A percentile compares a stretch with the other conserved stretches of the same genome.
phyloP scores from a whole-genome alignment of 2,888 invertebrate genomes.

The Epistrophella euchroma region DNA sequence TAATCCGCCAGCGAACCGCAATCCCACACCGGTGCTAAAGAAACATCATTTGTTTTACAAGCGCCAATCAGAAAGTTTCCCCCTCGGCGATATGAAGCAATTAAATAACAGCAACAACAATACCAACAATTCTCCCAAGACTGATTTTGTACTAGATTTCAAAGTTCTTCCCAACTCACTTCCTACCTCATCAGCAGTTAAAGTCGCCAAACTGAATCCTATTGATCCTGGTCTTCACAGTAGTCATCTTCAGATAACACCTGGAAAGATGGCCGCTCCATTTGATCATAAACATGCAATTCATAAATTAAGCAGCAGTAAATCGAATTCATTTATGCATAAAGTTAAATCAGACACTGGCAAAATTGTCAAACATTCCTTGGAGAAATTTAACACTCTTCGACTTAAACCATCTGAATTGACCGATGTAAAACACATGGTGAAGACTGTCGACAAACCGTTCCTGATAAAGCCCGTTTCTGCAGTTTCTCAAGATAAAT shows the following conservation, averaged over 20 bases:
- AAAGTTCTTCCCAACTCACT: constrained; percentile 66
- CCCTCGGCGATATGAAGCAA: constrained; percentile 79
- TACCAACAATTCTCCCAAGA: constrained; percentile 54
- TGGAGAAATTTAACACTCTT: constrained; percentile 78
- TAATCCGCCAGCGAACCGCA: constrained; percentile 57
- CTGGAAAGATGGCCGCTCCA: constrained; percentile 45
- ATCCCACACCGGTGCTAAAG: constrained; percentile 81
- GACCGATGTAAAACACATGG: constrained; percentile 76
- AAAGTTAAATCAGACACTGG: constrained; percentile 79
- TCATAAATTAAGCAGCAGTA: constrained; percentile 64
- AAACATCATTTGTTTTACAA: constrained; percentile 83
- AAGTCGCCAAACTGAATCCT: constrained; percentile 69
- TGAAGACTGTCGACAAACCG: constrained; percentile 77
- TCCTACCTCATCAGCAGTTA: constrained; percentile 65
- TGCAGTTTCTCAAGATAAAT: constrained; percentile 46
- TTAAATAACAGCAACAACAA: constrained; percentile 61
- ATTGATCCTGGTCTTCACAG: constrained; percentile 45
- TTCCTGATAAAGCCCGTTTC: constrained; percentile 69
- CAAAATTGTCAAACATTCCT: constrained; percentile 79
- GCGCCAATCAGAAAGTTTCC: constrained; percentile 82
- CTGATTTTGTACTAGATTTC: constrained; percentile 70
- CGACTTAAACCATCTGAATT: constrained; percentile 77
- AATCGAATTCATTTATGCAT: constrained; percentile 77
- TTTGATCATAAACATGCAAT: constrained; percentile 38
- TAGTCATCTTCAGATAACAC: constrained; percentile 39